phyloP scores from a whole-genome alignment of 2,797 vertebrate genomes.

The Sebastes wilsoni region DNA sequence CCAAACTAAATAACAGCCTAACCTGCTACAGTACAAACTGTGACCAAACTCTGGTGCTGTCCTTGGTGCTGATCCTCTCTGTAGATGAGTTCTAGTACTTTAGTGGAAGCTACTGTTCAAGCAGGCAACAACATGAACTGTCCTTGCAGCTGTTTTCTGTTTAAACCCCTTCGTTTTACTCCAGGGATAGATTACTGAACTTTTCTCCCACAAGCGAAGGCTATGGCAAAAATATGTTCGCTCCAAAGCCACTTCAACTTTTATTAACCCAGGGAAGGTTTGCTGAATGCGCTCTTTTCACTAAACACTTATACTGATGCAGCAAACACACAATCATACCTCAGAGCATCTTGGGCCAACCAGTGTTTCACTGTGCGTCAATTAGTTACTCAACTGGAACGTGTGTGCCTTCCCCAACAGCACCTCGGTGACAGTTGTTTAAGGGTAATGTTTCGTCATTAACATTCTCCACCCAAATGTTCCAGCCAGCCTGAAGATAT shows the following conservation, averaged over 20 bases:
- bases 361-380: background rate
- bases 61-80: slow-evolving; percentile 51
- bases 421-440: slow-evolving; percentile 18
- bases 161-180: background rate
- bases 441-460: slow-evolving; percentile 37
- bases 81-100: background rate
- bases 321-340: background rate
- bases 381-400: slow-evolving; percentile 26
- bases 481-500: slow-evolving; percentile 19
- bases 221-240: background rate
- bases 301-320: slow-evolving; percentile 4
- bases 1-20: background rate
- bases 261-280: slow-evolving; percentile 4
- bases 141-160: background rate
- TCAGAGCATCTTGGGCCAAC: background rate
- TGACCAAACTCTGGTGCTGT: slow-evolving; percentile 23
- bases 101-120: background rate
- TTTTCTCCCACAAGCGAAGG: background rate
- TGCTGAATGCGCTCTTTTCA: slow-evolving; percentile 24
- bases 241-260: slow-evolving; percentile 2
- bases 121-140: background rate
- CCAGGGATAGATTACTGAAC: background rate
- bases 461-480: slow-evolving; percentile 18
- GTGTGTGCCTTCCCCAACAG: slow-evolving; percentile 17
- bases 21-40: background rate